phyloP scores from a whole-genome alignment of 1,140 invertebrate species.

The Akabosia matsudoensis region DNA sequence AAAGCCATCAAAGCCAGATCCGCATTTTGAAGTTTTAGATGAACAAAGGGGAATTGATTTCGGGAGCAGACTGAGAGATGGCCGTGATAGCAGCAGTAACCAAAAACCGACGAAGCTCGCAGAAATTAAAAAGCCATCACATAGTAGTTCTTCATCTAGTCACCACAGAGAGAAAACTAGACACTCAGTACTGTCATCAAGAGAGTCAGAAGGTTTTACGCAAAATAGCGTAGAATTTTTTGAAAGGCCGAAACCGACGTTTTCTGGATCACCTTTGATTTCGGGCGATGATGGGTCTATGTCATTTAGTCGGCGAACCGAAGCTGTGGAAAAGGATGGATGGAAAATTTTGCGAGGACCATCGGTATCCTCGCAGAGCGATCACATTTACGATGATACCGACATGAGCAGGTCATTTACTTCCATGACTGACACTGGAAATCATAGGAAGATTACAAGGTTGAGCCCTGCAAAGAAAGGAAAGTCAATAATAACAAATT shows the following conservation, averaged over 20 bases:
- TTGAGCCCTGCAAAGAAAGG: neutral
- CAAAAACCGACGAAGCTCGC: neutral
- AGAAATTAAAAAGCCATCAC: neutral
- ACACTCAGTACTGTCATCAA: neutral
- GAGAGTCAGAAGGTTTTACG: neutral
- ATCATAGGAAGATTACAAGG: neutral
- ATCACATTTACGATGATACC: neutral
- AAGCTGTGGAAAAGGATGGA: neutral
- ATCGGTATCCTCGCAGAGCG: neutral
- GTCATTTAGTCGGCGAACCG: neutral
- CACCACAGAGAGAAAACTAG: no score
- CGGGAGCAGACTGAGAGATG: neutral
- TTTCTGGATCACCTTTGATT: conserved; percentile 1
- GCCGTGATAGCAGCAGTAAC: neutral
- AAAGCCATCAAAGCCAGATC: neutral
- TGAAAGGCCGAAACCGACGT: neutral
- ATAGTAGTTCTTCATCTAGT: neutral
- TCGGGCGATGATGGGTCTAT: neutral
- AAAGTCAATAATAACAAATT: neutral
- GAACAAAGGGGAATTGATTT: neutral
- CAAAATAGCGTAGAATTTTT: neutral
- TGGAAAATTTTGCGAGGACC: conserved; percentile 13
- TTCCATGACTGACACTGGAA: neutral
- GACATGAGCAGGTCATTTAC: neutral
- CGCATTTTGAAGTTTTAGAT: neutral